Percentiles rank a stretch among this genome's conserved stretches.
These are phyloP conservation scores for Dastarcus helophoroides DNA, from an alignment of 2,888 invertebrate genomes.

Conservation along the genomic window DNA sequence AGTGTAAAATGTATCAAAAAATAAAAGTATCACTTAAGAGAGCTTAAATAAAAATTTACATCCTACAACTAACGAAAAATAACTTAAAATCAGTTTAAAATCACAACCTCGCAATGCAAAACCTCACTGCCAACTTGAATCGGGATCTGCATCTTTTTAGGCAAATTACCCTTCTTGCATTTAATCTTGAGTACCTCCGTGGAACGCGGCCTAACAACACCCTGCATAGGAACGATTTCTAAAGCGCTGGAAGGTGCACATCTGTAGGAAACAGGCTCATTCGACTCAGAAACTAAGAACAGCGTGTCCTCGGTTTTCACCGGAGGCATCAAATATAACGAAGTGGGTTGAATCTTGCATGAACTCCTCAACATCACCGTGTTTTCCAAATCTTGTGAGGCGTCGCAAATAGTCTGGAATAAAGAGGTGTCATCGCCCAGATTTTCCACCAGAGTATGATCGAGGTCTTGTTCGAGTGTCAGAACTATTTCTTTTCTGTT, in stretches of 20 bases:
- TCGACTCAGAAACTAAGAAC: conserved; percentile 18
- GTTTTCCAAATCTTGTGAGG: conserved; percentile 16
- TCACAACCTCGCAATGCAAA: too few relatives aligned
- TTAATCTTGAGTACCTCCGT: conserved; percentile 18
- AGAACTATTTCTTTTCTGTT: conserved; percentile 28
- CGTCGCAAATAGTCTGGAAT: conserved; percentile 28
- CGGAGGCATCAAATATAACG: conserved; percentile 20
- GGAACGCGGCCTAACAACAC: conserved; percentile 12
- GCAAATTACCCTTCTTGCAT: too few relatives aligned
- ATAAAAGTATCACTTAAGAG: too few relatives aligned
- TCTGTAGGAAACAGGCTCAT: conserved; percentile 15
- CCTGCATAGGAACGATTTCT: conserved; percentile 17
- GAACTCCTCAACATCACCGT: conserved; percentile 8
- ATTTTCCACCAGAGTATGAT: conserved; percentile 27
- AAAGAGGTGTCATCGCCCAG: conserved; percentile 28
- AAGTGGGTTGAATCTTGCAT: conserved; percentile 21
- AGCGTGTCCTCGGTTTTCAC: conserved; percentile 19
- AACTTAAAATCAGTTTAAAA: too few relatives aligned
- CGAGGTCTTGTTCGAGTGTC: conserved; percentile 31
- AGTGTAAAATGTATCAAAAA: too few relatives aligned
- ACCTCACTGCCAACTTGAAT: too few relatives aligned
- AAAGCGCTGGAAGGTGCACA: conserved; percentile 17
- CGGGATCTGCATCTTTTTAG: too few relatives aligned
- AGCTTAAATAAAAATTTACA: too few relatives aligned
- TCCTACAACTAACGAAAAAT: too few relatives aligned